Conservation (phyloP, 2,888 invertebrate species). For the Perizoma affinitatum region DNA sequence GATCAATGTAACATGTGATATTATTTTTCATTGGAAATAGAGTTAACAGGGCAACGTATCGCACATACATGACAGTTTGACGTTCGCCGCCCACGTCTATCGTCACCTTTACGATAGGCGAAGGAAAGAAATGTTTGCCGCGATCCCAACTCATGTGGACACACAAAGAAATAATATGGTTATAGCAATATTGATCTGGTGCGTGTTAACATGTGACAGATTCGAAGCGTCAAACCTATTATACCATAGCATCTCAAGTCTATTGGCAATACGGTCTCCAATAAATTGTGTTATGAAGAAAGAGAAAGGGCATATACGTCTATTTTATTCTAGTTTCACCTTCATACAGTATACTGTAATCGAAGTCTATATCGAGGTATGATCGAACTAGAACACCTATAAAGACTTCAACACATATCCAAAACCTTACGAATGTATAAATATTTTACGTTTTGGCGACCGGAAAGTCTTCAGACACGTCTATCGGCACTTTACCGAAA, state of each 20-base stretch:
- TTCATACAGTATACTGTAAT: no score
- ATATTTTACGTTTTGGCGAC: slow-evolving; percentile 31
- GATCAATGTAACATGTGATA: slow-evolving; percentile 42
- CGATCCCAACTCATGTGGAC: slow-evolving; percentile 40
- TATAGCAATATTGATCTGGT: slow-evolving; percentile 46
- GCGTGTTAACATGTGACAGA: slow-evolving; percentile 32
- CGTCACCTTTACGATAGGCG: slow-evolving; percentile 53
- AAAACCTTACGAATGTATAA: slow-evolving; percentile 8
- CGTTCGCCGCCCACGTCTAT: slow-evolving; percentile 62
- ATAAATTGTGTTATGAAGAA: no score
- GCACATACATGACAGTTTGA: slow-evolving; percentile 45
- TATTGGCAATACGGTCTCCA: background rate
- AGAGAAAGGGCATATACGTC: no score
- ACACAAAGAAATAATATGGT: slow-evolving; percentile 60
- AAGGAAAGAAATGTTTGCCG: slow-evolving; percentile 50
- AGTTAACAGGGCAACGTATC: slow-evolving; percentile 34
- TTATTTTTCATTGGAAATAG: slow-evolving; percentile 42
- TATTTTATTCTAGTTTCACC: no score
- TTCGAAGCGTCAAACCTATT: slow-evolving; percentile 28
- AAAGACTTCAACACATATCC: background rate
- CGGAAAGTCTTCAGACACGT: slow-evolving; percentile 60
- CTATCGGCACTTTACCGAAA: slow-evolving; percentile 62
- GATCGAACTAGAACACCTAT: no score
- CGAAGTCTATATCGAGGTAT: no score
- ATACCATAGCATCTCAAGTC: background rate